These are phyloP conservation scores for Dipodomys merriami DNA, from an alignment of 2,113 vertebrate genomes.

Conservation along the genomic window DNA sequence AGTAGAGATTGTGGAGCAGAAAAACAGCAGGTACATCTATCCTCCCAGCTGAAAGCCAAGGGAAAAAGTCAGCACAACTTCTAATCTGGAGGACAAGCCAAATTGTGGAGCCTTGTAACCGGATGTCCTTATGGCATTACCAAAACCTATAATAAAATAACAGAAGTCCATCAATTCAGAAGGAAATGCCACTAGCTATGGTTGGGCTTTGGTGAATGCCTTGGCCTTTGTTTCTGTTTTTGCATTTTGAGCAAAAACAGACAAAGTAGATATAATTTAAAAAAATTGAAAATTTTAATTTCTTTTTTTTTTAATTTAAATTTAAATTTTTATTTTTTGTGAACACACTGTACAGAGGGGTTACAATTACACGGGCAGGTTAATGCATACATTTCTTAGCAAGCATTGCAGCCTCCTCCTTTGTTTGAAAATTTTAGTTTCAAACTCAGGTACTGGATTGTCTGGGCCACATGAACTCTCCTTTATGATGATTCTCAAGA, in stretches of 20 bases:
- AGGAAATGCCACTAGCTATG: neutral
- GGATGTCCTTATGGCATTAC: neutral
- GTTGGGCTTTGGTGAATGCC: neutral
- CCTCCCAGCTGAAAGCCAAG: neutral
- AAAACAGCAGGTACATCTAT: neutral
- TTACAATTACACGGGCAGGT: too few species aligned
- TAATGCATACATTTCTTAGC: too few species aligned
- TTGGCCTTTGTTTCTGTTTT: neutral
- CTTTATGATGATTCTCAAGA: constrained; percentile 6
- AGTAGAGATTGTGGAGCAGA: neutral
- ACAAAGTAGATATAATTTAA: neutral
- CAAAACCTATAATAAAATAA: neutral
- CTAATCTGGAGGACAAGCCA: neutral
- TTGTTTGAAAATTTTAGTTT: constrained; percentile 41
- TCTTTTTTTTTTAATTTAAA: too few species aligned
- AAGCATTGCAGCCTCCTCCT: too few species aligned
- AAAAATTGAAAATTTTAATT: constrained; percentile 35
- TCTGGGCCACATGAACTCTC: neutral
- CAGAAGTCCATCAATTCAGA: neutral
- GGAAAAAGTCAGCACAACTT: neutral
- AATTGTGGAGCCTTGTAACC: neutral
- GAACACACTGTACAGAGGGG: too few species aligned
- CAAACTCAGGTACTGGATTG: neutral
- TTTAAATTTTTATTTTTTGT: too few species aligned
- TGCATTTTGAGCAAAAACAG: neutral